Evolutionary conservation across 2,888 invertebrate genomes (phyloP).

Genomic region (Cloeon dipterum): DNA sequence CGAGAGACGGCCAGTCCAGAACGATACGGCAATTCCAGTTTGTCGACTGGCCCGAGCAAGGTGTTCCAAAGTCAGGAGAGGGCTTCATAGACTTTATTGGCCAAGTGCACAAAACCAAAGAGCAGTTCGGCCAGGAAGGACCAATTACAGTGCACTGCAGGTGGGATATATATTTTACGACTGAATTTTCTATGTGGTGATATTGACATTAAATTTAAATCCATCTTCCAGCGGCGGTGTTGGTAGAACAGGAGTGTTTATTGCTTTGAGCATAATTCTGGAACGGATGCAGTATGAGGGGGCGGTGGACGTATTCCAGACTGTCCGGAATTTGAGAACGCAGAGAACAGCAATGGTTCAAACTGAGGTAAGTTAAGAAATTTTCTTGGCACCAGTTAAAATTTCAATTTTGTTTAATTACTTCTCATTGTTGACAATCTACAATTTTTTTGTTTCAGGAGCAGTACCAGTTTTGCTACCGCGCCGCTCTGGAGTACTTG

Average conservation of each 20-base stretch:
- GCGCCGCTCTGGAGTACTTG: conserved; percentile 93
- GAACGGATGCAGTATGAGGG: conserved; percentile 99
- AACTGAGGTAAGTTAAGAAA: conserved; percentile 93
- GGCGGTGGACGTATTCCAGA: conserved; percentile 97
- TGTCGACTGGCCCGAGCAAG: conserved; percentile 90
- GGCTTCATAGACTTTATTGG: conserved; percentile 99
- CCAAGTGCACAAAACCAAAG: conserved; percentile 98
- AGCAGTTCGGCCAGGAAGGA: conserved; percentile 98
- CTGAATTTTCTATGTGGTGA: too few relatives aligned
- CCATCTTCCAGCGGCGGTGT: conserved; percentile 66
- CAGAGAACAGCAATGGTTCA: conserved; percentile 99
- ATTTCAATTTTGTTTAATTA: too few relatives aligned
- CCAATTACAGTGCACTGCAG: conserved; percentile 97
- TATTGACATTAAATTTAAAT: background rate
- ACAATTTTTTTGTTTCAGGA: conserved; percentile 35
- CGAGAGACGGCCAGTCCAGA: conserved; percentile 86
- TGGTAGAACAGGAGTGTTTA: conserved; percentile 95
- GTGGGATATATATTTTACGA: conserved; percentile 18
- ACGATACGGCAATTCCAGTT: conserved; percentile 93
- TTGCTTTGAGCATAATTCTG: conserved; percentile 88
- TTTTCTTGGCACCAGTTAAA: too few relatives aligned
- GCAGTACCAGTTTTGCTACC: conserved; percentile 99
- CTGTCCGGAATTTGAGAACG: conserved; percentile 90
- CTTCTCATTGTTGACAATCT: too few relatives aligned
- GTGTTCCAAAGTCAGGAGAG: conserved; percentile 93